Base-by-base conservation (phyloP, 2,888 invertebrate genomes). In the Ormia ochracea region DNA sequence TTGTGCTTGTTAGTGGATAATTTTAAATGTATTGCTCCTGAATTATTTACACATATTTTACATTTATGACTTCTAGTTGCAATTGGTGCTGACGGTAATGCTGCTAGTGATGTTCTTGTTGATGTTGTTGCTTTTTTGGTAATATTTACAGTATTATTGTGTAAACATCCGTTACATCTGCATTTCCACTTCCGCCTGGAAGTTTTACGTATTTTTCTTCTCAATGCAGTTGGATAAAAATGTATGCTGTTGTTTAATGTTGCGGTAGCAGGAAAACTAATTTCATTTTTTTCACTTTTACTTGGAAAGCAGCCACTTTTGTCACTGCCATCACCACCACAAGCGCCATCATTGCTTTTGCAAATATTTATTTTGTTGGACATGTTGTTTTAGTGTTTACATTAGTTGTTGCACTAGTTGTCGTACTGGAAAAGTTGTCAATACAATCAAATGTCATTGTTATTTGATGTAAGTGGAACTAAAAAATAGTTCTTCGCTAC, bases 131-230 rank as follows among this genome's bases (percentile, higher is more conserved):
- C 68, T 45, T 59, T 77, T 36, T 50, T 41, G 43, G 26, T 31
- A 26, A 56, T 69, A 63, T 56, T 69, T 48, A 56, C 45, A 69
- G 5, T 43, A 6, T 14, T 36, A 9, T 45, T 61, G 23, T 43
- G 61, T 63, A 48, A 50, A 58, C 28, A 58, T 26, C 43, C 50
- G 26, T 28, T 52, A 33, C 28, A 21, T 74, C 58, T 59, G 52
- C 63, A 74, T 45, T 72, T 76, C 56, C 68, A 68, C 76, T 80
- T 80, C 38, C 76, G 76, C 31, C 79, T 75, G n/a, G 75, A 75
- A 21, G 75, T 79, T 75, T 79, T 79, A 4, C 79, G 61, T 65
- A 69, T 28, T 70, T 79, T 69, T 58, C 66, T 59, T 33, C 36
- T 69, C 36, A 75, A 58, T 48, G 69, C 14, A 10, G 43, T 68